A percentile compares a stretch with the other conserved stretches of the same genome.
Conservation (phyloP, 2,797 vertebrate species). For the Rhincodon typus region DNA sequence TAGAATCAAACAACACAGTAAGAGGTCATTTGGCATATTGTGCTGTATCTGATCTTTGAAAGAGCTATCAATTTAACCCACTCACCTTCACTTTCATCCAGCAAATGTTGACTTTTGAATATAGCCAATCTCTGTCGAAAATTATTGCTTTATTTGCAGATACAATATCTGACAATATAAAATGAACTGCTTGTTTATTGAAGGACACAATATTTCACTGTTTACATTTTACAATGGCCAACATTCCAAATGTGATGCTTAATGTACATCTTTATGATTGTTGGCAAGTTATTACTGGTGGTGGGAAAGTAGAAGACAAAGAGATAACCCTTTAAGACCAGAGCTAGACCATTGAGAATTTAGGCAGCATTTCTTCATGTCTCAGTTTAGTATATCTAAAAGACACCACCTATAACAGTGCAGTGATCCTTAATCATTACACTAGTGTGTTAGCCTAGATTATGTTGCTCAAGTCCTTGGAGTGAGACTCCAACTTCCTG, state of each 20-base stretch:
- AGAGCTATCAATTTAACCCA: not conserved
- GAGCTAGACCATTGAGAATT: not conserved
- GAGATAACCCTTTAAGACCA: not conserved
- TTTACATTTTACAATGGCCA: not conserved
- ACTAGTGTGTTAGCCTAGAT: not conserved
- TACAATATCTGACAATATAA: not conserved
- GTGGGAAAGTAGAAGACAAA: not conserved
- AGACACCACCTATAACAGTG: not conserved
- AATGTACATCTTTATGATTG: not conserved
- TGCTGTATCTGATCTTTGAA: not conserved
- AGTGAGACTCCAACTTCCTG: not conserved
- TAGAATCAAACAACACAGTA: not conserved
- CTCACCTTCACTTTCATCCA: not conserved
- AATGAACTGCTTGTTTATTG: not conserved
- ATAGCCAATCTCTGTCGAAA: not conserved
- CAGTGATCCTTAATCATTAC: not conserved
- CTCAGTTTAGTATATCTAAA: not conserved
- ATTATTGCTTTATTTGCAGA: not conserved
- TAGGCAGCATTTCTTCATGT: not conserved
- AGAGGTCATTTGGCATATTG: not conserved
- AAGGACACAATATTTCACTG: not conserved
- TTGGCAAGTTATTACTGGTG: not conserved
- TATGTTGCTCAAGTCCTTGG: not conserved
- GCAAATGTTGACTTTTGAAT: not conserved
- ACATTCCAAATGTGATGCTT: not conserved